A percentile compares a stretch with the other conserved stretches of the same genome.
phyloP scores from a whole-genome alignment of 2,888 invertebrate genomes.

The Parnassius orleans region DNA sequence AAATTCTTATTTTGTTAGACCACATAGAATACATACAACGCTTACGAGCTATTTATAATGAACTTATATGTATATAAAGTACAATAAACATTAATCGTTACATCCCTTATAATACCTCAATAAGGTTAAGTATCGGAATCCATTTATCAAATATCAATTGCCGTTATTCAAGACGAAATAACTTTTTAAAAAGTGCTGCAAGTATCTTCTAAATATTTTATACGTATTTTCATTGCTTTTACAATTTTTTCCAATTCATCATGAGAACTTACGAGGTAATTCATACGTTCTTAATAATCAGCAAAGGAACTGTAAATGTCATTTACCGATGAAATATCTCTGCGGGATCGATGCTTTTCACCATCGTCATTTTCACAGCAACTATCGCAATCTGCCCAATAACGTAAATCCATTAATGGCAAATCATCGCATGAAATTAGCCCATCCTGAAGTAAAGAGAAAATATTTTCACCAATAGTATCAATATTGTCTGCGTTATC shows the following conservation, averaged over 20 bases:
- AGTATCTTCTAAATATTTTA: slow-evolving; percentile 53
- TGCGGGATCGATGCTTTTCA: slow-evolving; percentile 44
- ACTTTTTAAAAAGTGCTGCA: slow-evolving; percentile 48
- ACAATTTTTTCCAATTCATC: slow-evolving; percentile 45
- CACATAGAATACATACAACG: slow-evolving; percentile 39
- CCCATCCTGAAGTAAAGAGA: slow-evolving; percentile 85
- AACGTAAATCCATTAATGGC: slow-evolving; percentile 86
- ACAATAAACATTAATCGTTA: not conserved
- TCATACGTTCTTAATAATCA: slow-evolving; percentile 44
- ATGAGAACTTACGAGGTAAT: slow-evolving; percentile 48
- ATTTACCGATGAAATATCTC: slow-evolving; percentile 32
- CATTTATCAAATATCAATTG: not conserved
- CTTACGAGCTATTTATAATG: not conserved
- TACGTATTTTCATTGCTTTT: slow-evolving; percentile 46
- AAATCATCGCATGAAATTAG: slow-evolving; percentile 85
- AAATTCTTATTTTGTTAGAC: slow-evolving; percentile 52
- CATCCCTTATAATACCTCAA: no score
- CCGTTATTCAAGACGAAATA: slow-evolving; percentile 13
- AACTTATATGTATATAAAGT: not conserved
- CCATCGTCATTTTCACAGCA: slow-evolving; percentile 63
- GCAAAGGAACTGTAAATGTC: slow-evolving; percentile 26
- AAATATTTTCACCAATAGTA: slow-evolving; percentile 88
- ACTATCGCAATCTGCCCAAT: slow-evolving; percentile 90
- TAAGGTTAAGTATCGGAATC: no score
- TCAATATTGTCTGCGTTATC: slow-evolving; percentile 96